A percentile compares a stretch with the other conserved stretches of the same genome.
Evolutionary conservation across 2,888 invertebrate species (phyloP).

Genomic region (Eupeodes luniger): DNA sequence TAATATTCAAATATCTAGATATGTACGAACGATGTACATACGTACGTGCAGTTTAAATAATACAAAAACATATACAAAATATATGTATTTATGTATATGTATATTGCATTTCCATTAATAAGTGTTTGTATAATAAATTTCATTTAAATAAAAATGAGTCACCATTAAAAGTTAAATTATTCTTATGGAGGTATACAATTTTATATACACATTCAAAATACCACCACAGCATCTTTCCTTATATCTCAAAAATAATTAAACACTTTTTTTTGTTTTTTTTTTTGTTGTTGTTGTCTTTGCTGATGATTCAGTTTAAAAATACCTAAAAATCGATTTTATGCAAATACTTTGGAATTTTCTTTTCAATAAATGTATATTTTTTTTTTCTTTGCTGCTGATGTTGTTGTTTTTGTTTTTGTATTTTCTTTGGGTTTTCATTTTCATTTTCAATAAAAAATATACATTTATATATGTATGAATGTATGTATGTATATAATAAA

Average conservation of each 20-base stretch:
- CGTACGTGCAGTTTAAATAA: not conserved
- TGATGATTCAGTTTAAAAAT: slow-evolving; percentile 58
- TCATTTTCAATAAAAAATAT: slow-evolving; percentile 59
- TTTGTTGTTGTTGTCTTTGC: slow-evolving; percentile 37
- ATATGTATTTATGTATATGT: not conserved
- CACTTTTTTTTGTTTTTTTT: slow-evolving; percentile 23
- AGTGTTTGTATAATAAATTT: slow-evolving; percentile 58
- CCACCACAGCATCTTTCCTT: slow-evolving; percentile 43
- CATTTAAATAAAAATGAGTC: slow-evolving; percentile 58
- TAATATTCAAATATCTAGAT: slow-evolving; percentile 17
- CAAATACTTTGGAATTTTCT: slow-evolving; percentile 68
- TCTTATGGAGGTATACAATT: slow-evolving; percentile 26
- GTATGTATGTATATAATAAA: not conserved
- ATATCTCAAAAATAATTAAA: slow-evolving; percentile 65
- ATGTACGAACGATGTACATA: too few relatives aligned
- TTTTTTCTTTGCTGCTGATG: not conserved
- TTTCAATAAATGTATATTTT: slow-evolving; percentile 57
- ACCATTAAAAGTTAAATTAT: slow-evolving; percentile 57
- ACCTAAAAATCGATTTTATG: slow-evolving; percentile 72
- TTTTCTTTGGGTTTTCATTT: slow-evolving; percentile 62
- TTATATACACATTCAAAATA: slow-evolving; percentile 24
- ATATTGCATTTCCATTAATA: slow-evolving; percentile 17
- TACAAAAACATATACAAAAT: not conserved
- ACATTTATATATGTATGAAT: slow-evolving; percentile 14
- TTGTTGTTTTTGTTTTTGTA: slow-evolving; percentile 6